Evolutionary conservation across 92 coral and sea anemone genomes (phyloP).

Genomic region (Umimayanthus chanpuru): DNA sequence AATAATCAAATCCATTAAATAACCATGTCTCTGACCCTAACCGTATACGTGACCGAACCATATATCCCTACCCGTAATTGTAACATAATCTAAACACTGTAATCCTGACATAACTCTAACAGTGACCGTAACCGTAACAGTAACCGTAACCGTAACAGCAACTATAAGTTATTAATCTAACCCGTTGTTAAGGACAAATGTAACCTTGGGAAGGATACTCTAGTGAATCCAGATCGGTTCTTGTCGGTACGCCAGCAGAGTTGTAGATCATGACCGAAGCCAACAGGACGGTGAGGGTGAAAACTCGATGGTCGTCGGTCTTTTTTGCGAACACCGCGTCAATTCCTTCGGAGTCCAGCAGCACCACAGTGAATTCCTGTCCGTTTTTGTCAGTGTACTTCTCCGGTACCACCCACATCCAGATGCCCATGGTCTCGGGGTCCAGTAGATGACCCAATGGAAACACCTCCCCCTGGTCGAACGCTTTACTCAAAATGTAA

Average conservation of each 20-base stretch:
- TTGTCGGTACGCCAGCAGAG: conserved; percentile 63
- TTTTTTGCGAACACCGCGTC: conserved; percentile 63
- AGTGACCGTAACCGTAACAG: no score
- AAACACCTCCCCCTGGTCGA: conserved; percentile 58
- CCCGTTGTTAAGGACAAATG: no score
- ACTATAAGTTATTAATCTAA: no score
- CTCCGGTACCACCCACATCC: conserved; percentile 59
- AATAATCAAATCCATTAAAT: no score
- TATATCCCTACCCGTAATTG: no score
- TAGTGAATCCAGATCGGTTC: conserved; percentile 62
- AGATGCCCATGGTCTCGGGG: conserved; percentile 75
- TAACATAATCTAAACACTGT: no score
- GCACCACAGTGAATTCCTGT: conserved; percentile 73
- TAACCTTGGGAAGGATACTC: conserved; percentile 46
- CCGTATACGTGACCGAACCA: no score
- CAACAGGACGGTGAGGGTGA: conserved; percentile 72
- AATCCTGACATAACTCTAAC: no score
- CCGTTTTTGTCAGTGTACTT: conserved; percentile 44
- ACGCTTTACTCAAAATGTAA: conserved; percentile 55
- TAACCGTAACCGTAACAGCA: no score
- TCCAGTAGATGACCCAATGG: conserved; percentile 49
- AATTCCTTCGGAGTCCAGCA: conserved; percentile 85
- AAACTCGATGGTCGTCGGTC: conserved; percentile 67
- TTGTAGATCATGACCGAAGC: conserved; percentile 80
- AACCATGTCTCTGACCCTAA: no score